Conservation (phyloP, 2,888 invertebrate genomes). For the Mimas tiliae region DNA sequence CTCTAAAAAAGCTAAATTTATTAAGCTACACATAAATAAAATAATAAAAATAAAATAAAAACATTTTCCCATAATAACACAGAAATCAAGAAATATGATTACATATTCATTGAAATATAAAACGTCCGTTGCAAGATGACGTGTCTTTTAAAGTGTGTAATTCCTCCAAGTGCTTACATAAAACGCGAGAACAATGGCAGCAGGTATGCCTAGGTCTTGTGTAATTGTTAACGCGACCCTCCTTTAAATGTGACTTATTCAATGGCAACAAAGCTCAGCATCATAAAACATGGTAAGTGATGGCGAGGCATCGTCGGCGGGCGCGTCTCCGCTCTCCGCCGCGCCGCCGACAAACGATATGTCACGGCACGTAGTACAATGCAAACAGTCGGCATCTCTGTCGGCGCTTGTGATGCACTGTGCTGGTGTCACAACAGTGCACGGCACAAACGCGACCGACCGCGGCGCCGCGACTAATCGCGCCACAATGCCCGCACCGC, state of each 20-base stretch:
- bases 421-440: slow-evolving; percentile 72
- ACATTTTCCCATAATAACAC: too few species aligned
- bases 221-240: slow-evolving; percentile 66
- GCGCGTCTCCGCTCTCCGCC: slow-evolving; percentile 32
- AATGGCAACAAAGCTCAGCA: slow-evolving; percentile 64
- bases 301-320: slow-evolving; percentile 58
- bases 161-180: slow-evolving; percentile 9
- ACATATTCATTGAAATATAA: too few species aligned
- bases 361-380: slow-evolving; percentile 81
- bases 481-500: slow-evolving; percentile 65
- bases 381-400: slow-evolving; percentile 81
- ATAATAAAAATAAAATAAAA: too few species aligned
- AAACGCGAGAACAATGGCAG: slow-evolving; percentile 22
- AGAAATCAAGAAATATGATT: too few species aligned
- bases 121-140: neutral
- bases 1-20: neutral
- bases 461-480: slow-evolving; percentile 76
- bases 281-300: slow-evolving; percentile 64
- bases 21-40: neutral
- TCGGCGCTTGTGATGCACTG: slow-evolving; percentile 70
- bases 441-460: slow-evolving; percentile 47
- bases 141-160: neutral
- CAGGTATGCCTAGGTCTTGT: slow-evolving; percentile 47
- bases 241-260: slow-evolving; percentile 60
- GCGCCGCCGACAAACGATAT: slow-evolving; percentile 70